Conservation (phyloP, 1,140 invertebrate species). For the Phocides pigmalion region DNA sequence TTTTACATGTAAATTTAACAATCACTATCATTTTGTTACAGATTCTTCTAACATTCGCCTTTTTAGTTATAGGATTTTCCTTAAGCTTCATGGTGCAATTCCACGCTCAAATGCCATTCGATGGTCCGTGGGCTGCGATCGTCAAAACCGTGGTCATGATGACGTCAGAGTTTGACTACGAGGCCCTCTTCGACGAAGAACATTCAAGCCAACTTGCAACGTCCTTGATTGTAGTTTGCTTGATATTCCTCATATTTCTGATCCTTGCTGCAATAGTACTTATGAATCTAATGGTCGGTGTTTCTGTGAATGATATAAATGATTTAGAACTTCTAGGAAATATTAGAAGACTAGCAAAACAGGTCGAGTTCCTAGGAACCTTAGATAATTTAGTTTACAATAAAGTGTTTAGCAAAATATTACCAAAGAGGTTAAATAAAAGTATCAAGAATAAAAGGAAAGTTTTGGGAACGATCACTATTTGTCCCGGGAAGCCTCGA, state of each 20-base stretch:
- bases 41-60: conserved; percentile 78
- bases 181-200: conserved; percentile 68
- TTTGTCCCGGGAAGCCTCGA: conserved; percentile 64
- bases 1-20: too few relatives aligned
- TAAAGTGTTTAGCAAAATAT: conserved; percentile 56
- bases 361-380: conserved; percentile 77
- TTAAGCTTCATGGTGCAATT: conserved; percentile 84
- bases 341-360: conserved; percentile 73
- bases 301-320: conserved; percentile 87
- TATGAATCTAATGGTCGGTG: conserved; percentile 86
- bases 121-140: conserved; percentile 75
- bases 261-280: conserved; percentile 87
- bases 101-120: conserved; percentile 70
- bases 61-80: conserved; percentile 84
- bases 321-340: conserved; percentile 84
- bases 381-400: conserved; percentile 73
- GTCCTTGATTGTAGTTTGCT: conserved; percentile 68
- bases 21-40: too few relatives aligned
- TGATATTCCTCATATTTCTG: conserved; percentile 85
- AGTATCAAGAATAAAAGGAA: conserved; percentile 60
- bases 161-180: conserved; percentile 85
- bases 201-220: conserved; percentile 57
- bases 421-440: conserved; percentile 56
- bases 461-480: conserved; percentile 49
- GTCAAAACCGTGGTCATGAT: conserved; percentile 85